Percentiles rank a stretch among this genome's conserved stretches.
phyloP scores from a whole-genome alignment of 2,888 invertebrate genomes.

The Drosophila siamana region DNA sequence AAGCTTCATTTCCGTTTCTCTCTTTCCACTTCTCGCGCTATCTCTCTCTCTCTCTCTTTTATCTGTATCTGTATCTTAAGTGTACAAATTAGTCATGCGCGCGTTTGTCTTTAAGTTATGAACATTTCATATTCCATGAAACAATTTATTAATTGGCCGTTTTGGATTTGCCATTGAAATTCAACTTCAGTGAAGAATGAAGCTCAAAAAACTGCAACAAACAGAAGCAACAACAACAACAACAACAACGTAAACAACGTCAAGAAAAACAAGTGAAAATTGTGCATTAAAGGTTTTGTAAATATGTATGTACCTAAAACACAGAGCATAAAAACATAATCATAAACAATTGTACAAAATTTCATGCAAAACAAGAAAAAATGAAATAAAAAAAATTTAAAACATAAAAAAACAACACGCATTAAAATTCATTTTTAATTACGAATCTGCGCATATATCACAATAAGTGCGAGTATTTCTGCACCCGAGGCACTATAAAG shows the following conservation, averaged over 20 bases:
- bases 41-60: conserved; percentile 1
- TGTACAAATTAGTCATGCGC: conserved; percentile 83
- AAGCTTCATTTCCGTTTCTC: conserved; percentile 9
- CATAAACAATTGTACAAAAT: conserved; percentile 60
- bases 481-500: conserved; percentile 11
- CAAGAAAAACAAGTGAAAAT: conserved; percentile 27
- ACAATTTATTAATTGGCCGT: conserved; percentile 39
- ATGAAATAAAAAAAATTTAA: conserved; percentile 39
- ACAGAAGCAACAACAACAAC: conserved; percentile 13
- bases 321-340: conserved; percentile 54
- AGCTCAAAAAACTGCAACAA: conserved; percentile 31
- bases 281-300: conserved; percentile 60
- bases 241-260: not conserved
- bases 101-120: conserved; percentile 78
- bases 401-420: conserved; percentile 35
- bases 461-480: conserved; percentile 5
- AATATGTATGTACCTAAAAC: conserved; percentile 56
- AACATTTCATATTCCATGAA: conserved; percentile 48
- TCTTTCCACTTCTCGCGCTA: not conserved
- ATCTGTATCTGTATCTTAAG: conserved; percentile 58
- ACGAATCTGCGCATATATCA: conserved; percentile 15
- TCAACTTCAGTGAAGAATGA: conserved; percentile 63
- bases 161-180: conserved; percentile 60
- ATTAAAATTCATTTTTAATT: conserved; percentile 35
- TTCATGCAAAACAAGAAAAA: conserved; percentile 52